Evolutionary conservation across 2,888 invertebrate species (phyloP), one percentile per base, ranked within the genome.

Genomic region (Antheraea assamensis): DNA sequence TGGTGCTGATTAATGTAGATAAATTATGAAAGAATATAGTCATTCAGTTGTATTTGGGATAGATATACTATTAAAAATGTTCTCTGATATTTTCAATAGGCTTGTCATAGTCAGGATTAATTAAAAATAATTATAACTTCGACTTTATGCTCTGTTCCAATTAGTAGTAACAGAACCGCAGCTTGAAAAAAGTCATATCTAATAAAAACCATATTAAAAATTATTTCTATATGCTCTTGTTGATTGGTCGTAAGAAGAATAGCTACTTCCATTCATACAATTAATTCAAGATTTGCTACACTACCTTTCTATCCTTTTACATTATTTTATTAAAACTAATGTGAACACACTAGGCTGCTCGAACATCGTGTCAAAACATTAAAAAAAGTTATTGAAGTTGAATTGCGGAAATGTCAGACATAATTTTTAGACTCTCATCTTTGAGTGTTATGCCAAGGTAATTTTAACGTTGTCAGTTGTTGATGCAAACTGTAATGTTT

Each of bases 351-450:
- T 24, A 24, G n/a, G 10, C 10, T 78, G n/a, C 42, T 78, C 79
- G 80, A 81, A 85, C 82, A 79, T 79, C 73, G 74, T 72, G 47
- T 80, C 77, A 74, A 77, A 79, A 81, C 78, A 83, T 80, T 75
- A 27, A 70, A 75, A 75, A 76, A 80, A 76, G 79, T 83, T 77
- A 82, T 75, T 82, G 81, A 77, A 79, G 76, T 78, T 77, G 76
- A 78, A 76, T 76, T 64, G 66, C 64, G 61, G 71, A 55, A 73
- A 71, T 73, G 71, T 47, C 64, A 24, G 24, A 58, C n/a, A 74
- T 30, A 35, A 66, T 55, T 66, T 27, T 52, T 73, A 55, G 42
- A 42, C 73, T 73, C 55, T 73, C 73, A 73, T 73, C 74, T 68
- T n/a, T 58, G 19, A 19, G 35, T 42, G 58, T 47, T 70, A 21